Conservation (phyloP, 2,888 invertebrate genomes). For the Diarsia brunnea region DNA sequence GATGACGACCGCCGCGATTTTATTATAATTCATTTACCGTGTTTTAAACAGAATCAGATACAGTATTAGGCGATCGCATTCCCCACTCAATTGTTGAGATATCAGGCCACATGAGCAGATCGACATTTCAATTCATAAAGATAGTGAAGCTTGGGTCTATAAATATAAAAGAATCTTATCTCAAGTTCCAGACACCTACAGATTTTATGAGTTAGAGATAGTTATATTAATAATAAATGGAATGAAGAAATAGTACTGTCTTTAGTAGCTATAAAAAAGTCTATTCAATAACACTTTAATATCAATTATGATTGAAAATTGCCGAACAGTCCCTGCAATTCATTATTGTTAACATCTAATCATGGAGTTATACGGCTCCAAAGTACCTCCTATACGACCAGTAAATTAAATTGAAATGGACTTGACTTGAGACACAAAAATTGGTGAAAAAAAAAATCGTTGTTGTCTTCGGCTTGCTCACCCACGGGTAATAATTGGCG, state of each 20-base stretch:
- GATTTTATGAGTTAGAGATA: slow-evolving; percentile 31
- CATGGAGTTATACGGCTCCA: slow-evolving; percentile 36
- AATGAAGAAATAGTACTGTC: slow-evolving; percentile 28
- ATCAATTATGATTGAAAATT: slow-evolving; percentile 24
- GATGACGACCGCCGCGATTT: slow-evolving; percentile 83
- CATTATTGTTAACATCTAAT: slow-evolving; percentile 41
- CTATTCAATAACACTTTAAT: slow-evolving; percentile 19
- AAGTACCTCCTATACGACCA: slow-evolving; percentile 39
- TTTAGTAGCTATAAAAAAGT: slow-evolving; percentile 21
- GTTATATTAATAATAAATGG: slow-evolving; percentile 32
- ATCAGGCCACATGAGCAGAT: slow-evolving; percentile 55
- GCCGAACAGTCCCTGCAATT: slow-evolving; percentile 11
- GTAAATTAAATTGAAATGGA: slow-evolving; percentile 75
- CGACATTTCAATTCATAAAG: slow-evolving; percentile 54
- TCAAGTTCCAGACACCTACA: slow-evolving; percentile 29
- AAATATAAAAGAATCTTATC: slow-evolving; percentile 49
- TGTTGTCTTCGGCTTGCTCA: slow-evolving; percentile 83
- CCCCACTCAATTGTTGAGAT: slow-evolving; percentile 57
- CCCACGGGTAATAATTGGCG: slow-evolving; percentile 87
- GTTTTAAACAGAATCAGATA: slow-evolving; percentile 79
- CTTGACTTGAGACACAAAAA: slow-evolving; percentile 70
- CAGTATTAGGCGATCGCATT: slow-evolving; percentile 66
- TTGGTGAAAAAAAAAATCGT: slow-evolving; percentile 68
- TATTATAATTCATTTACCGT: slow-evolving; percentile 89
- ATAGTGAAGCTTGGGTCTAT: slow-evolving; percentile 36